Percentiles rank a stretch among this genome's conserved stretches.
Conservation (phyloP, 2,888 invertebrate genomes). For the Dasysyrphus tricinctus region DNA sequence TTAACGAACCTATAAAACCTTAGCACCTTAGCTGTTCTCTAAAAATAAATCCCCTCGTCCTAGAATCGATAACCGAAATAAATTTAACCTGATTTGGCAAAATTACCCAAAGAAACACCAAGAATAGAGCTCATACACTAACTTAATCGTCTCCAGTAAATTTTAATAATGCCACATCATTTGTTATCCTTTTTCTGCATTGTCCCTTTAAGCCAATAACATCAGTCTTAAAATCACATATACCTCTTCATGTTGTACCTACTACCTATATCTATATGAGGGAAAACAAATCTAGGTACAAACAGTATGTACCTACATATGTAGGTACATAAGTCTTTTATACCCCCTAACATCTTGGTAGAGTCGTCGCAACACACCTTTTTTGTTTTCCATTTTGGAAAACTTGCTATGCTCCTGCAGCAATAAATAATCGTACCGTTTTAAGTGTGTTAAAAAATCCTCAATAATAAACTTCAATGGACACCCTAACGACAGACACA, state of each 20-base stretch:
- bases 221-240: slow-evolving; percentile 62
- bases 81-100: slow-evolving; percentile 61
- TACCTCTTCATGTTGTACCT: background rate
- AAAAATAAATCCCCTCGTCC: slow-evolving; percentile 33
- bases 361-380: slow-evolving; percentile 34
- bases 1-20: slow-evolving; percentile 18
- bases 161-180: slow-evolving; percentile 73
- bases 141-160: slow-evolving; percentile 70
- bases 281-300: background rate
- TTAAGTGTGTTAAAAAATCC: slow-evolving; percentile 73
- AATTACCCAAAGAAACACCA: slow-evolving; percentile 27
- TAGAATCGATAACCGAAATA: slow-evolving; percentile 65
- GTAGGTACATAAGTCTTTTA: background rate
- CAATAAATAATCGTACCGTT: slow-evolving; percentile 73
- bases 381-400: slow-evolving; percentile 49
- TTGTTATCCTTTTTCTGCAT: slow-evolving; percentile 64
- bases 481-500: slow-evolving; percentile 74
- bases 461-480: slow-evolving; percentile 73
- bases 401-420: slow-evolving; percentile 29
- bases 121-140: slow-evolving; percentile 42
- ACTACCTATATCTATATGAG: background rate
- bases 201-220: slow-evolving; percentile 65
- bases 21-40: background rate
- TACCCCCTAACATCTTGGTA: background rate
- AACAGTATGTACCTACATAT: background rate